Evolutionary conservation across 2,113 vertebrate species (phyloP).

Genomic region (Progne subis): DNA sequence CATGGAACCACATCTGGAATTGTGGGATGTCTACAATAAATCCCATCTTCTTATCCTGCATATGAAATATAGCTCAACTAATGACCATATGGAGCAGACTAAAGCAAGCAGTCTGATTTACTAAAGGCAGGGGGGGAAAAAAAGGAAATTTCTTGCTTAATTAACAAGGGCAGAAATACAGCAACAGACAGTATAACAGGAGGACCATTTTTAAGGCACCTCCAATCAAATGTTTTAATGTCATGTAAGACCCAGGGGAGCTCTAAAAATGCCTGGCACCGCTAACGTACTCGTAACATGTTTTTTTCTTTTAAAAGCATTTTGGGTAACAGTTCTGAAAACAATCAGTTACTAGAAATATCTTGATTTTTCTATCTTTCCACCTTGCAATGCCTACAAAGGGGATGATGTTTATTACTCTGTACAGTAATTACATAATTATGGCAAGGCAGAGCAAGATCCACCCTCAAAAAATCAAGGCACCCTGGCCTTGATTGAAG

Average conservation of each 20-base stretch:
- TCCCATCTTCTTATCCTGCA: conserved; percentile 44
- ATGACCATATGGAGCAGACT: conserved; percentile 57
- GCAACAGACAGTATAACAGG: not conserved
- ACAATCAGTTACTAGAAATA: not conserved
- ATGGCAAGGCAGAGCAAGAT: not conserved
- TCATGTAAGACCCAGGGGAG: not conserved
- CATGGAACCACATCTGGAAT: conserved; percentile 24
- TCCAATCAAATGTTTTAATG: not conserved
- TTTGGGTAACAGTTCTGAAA: not conserved
- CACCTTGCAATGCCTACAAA: not conserved
- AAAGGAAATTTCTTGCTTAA: conserved; percentile 43
- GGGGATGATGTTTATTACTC: not conserved
- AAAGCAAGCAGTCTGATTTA: conserved; percentile 41
- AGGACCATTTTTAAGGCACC: not conserved
- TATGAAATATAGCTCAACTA: conserved; percentile 47
- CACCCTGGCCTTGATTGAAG: not conserved
- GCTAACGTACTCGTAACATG: fast-evolving
- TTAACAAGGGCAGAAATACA: conserved; percentile 24
- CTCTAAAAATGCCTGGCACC: not conserved
- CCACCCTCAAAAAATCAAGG: not conserved
- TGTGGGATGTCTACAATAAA: conserved; percentile 28
- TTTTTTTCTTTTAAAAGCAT: not conserved
- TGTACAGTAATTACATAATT: not conserved
- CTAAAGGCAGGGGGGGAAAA: not conserved
- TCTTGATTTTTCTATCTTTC: not conserved